These are phyloP conservation scores for Aleiodes leptofemur DNA, from an alignment of 2,888 invertebrate species.

Conservation along the genomic window DNA sequence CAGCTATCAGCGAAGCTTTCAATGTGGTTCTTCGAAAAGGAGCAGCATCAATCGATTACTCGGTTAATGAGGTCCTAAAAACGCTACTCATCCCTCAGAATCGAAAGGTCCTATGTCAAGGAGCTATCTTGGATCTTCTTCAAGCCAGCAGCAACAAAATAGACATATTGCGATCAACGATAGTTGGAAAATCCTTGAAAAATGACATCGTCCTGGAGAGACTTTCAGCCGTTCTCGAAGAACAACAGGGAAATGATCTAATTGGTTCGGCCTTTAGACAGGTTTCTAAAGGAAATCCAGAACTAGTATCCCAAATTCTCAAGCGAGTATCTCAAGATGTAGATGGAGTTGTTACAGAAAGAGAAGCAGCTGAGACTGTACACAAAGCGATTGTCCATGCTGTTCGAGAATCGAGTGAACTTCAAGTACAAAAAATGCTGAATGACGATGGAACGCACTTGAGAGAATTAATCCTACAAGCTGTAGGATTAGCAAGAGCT, in stretches of 20 bases:
- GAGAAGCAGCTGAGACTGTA: constrained; percentile 81
- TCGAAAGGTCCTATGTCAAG: constrained; percentile 65
- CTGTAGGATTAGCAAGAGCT: constrained; percentile 83
- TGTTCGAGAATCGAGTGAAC: constrained; percentile 80
- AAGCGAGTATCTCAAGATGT: constrained; percentile 80
- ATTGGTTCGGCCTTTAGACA: constrained; percentile 82
- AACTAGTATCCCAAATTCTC: constrained; percentile 79
- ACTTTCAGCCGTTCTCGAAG: constrained; percentile 80
- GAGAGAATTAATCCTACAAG: constrained; percentile 78
- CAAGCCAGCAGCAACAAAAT: constrained; percentile 77
- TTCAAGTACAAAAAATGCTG: constrained; percentile 78
- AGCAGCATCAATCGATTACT: constrained; percentile 60
- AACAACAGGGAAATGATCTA: constrained; percentile 76
- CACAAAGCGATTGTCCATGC: constrained; percentile 83
- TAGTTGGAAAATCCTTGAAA: constrained; percentile 76
- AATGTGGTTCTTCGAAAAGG: constrained; percentile 64
- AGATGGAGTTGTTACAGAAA: constrained; percentile 79
- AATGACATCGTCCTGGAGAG: constrained; percentile 80
- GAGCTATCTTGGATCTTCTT: constrained; percentile 64
- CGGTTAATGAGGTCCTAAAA: constrained; percentile 66
- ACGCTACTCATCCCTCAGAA: constrained; percentile 67
- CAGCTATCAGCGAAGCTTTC: constrained; percentile 70
- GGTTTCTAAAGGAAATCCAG: constrained; percentile 80
- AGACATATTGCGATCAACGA: constrained; percentile 79
- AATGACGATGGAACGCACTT: constrained; percentile 76